Conservation (phyloP, 2,888 invertebrate genomes). For the Parnassius orleans region DNA sequence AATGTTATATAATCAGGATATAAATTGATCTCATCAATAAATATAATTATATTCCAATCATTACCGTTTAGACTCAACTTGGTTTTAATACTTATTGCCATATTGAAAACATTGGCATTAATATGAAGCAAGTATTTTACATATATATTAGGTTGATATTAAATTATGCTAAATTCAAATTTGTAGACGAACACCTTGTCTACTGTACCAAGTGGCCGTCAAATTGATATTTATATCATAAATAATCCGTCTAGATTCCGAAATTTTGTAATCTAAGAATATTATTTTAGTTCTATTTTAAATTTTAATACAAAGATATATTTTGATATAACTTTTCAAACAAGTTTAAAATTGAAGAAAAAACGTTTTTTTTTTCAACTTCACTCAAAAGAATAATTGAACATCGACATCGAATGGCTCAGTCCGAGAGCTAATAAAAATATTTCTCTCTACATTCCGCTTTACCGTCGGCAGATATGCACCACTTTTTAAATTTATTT, state of each 20-base stretch:
- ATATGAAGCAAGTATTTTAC: too few relatives aligned
- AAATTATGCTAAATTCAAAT: too few relatives aligned
- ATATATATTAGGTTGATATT: too few relatives aligned
- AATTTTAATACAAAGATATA: constrained; percentile 3
- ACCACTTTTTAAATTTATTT: constrained; percentile 36
- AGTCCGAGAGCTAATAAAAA: constrained; percentile 23
- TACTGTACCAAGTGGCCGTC: background rate
- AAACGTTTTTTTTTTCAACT: constrained; percentile 8
- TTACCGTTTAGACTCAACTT: too few relatives aligned
- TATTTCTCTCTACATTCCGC: constrained; percentile 19
- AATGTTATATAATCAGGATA: too few relatives aligned
- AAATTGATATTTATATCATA: constrained; percentile 7
- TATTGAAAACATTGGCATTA: too few relatives aligned
- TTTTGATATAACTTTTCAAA: constrained; percentile 3
- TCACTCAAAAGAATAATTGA: constrained; percentile 20
- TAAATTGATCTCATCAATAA: too few relatives aligned
- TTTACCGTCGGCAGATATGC: constrained; percentile 14
- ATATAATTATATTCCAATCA: too few relatives aligned
- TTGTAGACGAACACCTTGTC: too few relatives aligned
- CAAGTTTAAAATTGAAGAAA: constrained; percentile 6
- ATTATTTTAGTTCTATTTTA: constrained; percentile 6
- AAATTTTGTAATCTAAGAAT: constrained; percentile 1
- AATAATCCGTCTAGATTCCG: constrained; percentile 3
- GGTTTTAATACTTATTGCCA: too few relatives aligned
- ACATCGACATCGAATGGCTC: constrained; percentile 9